Conservation (phyloP, 2,797 vertebrate genomes). For the Enteromius argenteus region DNA sequence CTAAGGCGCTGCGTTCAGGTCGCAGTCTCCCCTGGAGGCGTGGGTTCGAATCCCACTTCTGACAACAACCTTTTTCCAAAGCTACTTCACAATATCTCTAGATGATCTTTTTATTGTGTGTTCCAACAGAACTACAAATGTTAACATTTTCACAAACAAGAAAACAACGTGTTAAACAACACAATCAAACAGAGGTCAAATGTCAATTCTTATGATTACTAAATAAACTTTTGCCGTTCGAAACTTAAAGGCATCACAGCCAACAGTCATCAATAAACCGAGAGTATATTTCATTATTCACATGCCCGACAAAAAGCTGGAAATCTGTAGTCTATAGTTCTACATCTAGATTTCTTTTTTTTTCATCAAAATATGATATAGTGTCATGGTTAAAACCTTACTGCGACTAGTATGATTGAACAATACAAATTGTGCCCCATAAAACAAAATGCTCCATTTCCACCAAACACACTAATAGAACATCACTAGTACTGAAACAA, state of each 20-base stretch:
- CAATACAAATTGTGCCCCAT: not conserved
- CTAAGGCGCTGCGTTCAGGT: conserved; percentile 32
- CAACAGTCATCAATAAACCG: not conserved
- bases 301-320: not conserved
- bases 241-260: not conserved
- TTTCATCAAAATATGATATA: not conserved
- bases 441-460: not conserved
- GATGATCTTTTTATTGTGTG: not conserved
- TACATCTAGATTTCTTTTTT: not conserved
- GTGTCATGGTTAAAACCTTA: not conserved
- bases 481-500: not conserved
- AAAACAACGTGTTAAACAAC: not conserved
- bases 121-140: not conserved
- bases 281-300: not conserved
- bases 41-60: conserved; percentile 31
- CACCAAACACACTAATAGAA: not conserved
- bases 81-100: not conserved
- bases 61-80: not conserved
- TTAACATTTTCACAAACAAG: not conserved
- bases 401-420: not conserved
- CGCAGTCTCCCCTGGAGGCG: conserved; percentile 15
- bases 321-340: not conserved
- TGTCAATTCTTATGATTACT: not conserved
- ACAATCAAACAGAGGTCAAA: conserved; percentile 4
- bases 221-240: not conserved